Evolutionary conservation across 2,113 vertebrate genomes (phyloP).

Genomic region (Ophthalmotilapia sp.): DNA sequence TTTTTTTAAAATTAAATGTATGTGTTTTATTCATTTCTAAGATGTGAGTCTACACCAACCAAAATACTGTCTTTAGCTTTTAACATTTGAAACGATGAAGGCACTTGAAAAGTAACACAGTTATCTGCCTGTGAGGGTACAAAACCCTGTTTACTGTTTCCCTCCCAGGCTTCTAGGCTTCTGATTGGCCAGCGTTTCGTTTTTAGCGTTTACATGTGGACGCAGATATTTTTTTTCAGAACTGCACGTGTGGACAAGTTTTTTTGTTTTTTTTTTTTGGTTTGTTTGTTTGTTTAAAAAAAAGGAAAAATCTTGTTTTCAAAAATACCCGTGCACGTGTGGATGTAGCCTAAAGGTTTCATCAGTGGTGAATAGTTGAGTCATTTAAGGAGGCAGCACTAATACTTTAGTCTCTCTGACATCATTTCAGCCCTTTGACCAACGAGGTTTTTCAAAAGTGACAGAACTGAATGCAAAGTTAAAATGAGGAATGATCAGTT

Average conservation of each 20-base stretch:
- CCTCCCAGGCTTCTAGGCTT: background rate
- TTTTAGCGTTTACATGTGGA: background rate
- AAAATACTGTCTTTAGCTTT: background rate
- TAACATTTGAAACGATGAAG: background rate
- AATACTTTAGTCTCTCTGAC: background rate
- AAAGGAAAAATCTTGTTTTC: background rate
- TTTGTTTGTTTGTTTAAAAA: too few relatives aligned
- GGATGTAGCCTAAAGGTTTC: background rate
- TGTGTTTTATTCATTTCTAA: background rate
- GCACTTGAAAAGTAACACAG: background rate
- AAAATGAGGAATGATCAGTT: background rate
- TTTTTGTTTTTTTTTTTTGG: fast-evolving
- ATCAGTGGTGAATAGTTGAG: background rate
- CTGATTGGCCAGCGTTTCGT: background rate
- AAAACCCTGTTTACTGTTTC: background rate
- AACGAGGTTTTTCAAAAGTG: background rate
- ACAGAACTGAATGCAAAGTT: background rate
- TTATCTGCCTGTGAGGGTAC: background rate
- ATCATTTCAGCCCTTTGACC: background rate
- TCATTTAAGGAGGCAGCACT: fast-evolving
- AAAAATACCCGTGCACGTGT: background rate
- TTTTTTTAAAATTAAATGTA: fast-evolving
- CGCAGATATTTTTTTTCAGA: background rate
- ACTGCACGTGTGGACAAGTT: fast-evolving
- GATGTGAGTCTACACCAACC: background rate